Base-by-base conservation (phyloP, 2,113 vertebrate genomes). In the Archocentrus centrarchus region DNA sequence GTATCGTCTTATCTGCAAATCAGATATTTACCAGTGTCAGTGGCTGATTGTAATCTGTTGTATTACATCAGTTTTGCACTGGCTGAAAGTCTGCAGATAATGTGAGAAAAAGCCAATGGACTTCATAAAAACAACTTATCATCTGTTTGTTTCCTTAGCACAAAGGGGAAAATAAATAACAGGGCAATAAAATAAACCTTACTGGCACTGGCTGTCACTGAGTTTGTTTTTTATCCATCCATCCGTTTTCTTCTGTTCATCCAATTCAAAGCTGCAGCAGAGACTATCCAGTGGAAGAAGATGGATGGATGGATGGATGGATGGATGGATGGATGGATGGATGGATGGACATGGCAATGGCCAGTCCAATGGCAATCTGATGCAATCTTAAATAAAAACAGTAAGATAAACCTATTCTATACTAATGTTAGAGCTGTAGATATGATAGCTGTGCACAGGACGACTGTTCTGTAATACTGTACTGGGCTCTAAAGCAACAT, bases 121-220 rank as follows among this genome's bases (percentile, higher is more conserved):
- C 66, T 70, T 70, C 30, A 53, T 53, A 70, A 70, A 73, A 53
- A 53, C 44, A 73, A 24, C 30, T 53, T 53, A 73, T 55, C 68
- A 55, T 73, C 27, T 53, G 47, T 35, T 73, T 55, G 44, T 73
- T 55, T 73, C 30, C 1, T 17, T 30, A 55, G 27, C 68, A 73
- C 11, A 35, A 18, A 73, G 27, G 68, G 44, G 3, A 13, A 73
- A 53, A 20, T 4, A 70, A 70, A 70, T 27, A 20, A 32, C 44
- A 50, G 24, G 6, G 11, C 66, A 70, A 68, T 47, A 53, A 70
- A 70, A 70, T 53, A 70, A 70, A 70, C 44, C 3, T 50, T 70
- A 14, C 17, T 70, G 15, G 5, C 41, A 68, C 41, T 18, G 41
- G 22, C 64, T 68, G 14, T 68, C 64, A 68, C 47, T 41, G 17